Evolutionary conservation across 2,113 vertebrate species (phyloP).

Genomic region (Leucopternis melanops): DNA sequence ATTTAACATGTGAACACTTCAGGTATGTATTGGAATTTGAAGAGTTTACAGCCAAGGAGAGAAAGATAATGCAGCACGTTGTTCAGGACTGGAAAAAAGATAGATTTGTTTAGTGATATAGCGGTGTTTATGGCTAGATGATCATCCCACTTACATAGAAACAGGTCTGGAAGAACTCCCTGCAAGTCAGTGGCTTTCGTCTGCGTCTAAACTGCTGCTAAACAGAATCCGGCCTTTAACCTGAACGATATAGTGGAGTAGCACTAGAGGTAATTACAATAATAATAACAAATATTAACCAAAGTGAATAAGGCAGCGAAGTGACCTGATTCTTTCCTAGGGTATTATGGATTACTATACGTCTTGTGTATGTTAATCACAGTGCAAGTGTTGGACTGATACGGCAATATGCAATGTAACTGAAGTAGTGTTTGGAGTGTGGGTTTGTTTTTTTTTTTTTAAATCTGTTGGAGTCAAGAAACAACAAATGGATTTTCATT

Average conservation of each 20-base stretch:
- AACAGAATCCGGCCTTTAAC: not conserved
- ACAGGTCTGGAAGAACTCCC: constrained; percentile 10
- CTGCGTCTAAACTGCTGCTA: not conserved
- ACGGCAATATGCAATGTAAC: not conserved
- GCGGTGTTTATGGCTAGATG: not conserved
- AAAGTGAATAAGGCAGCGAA: not conserved
- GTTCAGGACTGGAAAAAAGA: not conserved
- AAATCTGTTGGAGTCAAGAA: not conserved
- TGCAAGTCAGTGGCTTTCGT: constrained; percentile 15
- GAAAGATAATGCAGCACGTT: not conserved
- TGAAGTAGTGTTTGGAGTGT: not conserved
- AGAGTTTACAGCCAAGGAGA: not conserved
- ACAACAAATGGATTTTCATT: not conserved
- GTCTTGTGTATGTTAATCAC: not conserved
- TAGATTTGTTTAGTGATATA: not conserved
- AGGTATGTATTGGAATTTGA: constrained; percentile 11
- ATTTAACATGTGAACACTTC: not conserved
- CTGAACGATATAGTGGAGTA: not conserved
- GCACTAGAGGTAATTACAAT: not conserved
- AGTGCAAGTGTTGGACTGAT: not conserved
- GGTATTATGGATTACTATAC: not conserved
- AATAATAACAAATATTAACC: not conserved
- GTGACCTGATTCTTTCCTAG: not conserved
- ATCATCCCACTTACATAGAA: not conserved
- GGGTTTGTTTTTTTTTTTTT: not conserved